These are phyloP conservation scores for Phymanthus crucifer DNA, from an alignment of 92 coral and sea anemone species.

Conservation along the genomic window DNA sequence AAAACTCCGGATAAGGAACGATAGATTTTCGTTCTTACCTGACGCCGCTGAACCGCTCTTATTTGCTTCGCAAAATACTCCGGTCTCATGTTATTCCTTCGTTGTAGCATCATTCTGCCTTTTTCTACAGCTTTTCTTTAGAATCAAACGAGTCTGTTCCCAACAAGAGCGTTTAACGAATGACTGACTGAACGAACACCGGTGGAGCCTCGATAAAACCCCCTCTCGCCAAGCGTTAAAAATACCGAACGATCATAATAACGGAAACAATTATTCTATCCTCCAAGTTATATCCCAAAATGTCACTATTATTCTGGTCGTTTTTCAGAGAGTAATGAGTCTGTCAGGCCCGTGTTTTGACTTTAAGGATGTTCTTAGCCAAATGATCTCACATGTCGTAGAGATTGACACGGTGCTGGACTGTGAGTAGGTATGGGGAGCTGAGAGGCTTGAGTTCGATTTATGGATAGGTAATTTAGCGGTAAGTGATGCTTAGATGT, in stretches of 20 bases:
- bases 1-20: not conserved
- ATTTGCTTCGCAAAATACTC: not conserved
- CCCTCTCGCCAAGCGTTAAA: not conserved
- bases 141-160: not conserved
- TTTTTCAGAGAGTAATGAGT: not conserved
- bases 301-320: not conserved
- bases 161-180: not conserved
- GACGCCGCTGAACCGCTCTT: not conserved
- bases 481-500: not conserved
- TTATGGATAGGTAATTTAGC: not conserved
- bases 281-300: not conserved
- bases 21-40: not conserved
- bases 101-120: not conserved
- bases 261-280: not conserved
- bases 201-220: not conserved
- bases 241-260: not conserved
- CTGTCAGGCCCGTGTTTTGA: not conserved
- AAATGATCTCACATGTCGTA: not conserved
- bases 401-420: not conserved
- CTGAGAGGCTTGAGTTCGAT: not conserved
- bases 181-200: not conserved
- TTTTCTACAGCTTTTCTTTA: not conserved
- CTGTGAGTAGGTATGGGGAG: not conserved
- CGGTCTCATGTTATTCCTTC: not conserved
- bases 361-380: not conserved